phyloP scores from a whole-genome alignment of 1,140 invertebrate genomes.

The Drosophila malerkotliana region DNA sequence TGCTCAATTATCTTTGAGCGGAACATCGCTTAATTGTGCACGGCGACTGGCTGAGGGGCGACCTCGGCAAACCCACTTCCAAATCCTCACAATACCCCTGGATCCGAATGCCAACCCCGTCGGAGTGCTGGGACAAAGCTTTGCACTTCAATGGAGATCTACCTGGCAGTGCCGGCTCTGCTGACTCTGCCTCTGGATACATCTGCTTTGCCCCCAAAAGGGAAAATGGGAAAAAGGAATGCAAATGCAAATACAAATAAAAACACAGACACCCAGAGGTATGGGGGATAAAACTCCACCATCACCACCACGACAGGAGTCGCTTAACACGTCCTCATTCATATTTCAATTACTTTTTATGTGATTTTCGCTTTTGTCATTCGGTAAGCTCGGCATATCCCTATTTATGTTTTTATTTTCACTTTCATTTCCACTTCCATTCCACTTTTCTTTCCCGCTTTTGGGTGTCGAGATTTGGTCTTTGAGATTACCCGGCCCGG shows the following conservation, averaged over 20 bases:
- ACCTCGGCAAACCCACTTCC: not conserved
- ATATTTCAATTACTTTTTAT: slow-evolving; percentile 84
- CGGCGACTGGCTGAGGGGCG: slow-evolving; percentile 15
- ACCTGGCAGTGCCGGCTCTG: not conserved
- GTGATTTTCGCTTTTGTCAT: slow-evolving; percentile 80
- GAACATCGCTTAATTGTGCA: slow-evolving; percentile 76
- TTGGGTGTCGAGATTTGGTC: slow-evolving; percentile 75
- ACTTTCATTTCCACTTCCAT: slow-evolving; percentile 72
- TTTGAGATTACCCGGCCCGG: slow-evolving; percentile 64
- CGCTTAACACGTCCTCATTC: slow-evolving; percentile 70
- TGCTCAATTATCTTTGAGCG: slow-evolving; percentile 81
- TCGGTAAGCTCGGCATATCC: slow-evolving; percentile 60
- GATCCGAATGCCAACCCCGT: slow-evolving; percentile 5
- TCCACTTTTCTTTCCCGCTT: slow-evolving; percentile 50
- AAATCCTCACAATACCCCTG: slow-evolving; percentile 15
- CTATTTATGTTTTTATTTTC: slow-evolving; percentile 80
- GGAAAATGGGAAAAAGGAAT: slow-evolving; percentile 19
- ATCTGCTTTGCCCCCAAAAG: slow-evolving; percentile 15
- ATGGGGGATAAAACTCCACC: slow-evolving; percentile 3
- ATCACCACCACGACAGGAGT: not conserved
- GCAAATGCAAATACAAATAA: slow-evolving; percentile 48
- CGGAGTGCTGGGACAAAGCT: slow-evolving; percentile 55
- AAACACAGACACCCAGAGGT: slow-evolving; percentile 19
- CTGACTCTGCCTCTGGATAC: slow-evolving; percentile 11
- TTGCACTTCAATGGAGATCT: slow-evolving; percentile 58